Evolutionary conservation across 1,140 invertebrate species (phyloP).

Genomic region (Rhyacophila brunnea): DNA sequence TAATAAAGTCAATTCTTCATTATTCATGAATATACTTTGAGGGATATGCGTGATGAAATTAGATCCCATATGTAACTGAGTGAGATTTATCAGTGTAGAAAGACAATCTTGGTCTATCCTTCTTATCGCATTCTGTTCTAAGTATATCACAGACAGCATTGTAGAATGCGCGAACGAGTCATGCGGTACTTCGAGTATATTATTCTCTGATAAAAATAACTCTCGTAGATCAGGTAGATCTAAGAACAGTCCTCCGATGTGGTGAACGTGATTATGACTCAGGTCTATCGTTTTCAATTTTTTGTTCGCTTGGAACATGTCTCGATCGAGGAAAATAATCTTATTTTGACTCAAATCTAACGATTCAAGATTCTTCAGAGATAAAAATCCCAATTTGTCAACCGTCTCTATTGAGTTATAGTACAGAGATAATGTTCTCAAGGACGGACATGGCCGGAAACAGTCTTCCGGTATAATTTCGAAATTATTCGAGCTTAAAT

Average conservation of each 20-base stretch:
- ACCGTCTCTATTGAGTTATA: conserved; percentile 79
- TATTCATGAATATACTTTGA: conserved; percentile 69
- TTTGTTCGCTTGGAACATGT: conserved; percentile 72
- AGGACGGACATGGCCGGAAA: conserved; percentile 74
- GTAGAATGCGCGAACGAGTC: conserved; percentile 78
- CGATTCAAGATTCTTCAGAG: conserved; percentile 72
- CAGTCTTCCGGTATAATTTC: conserved; percentile 70
- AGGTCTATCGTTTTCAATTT: conserved; percentile 79
- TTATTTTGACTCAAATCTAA: conserved; percentile 87
- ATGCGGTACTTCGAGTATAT: conserved; percentile 78
- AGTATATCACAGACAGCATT: conserved; percentile 76
- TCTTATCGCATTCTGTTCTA: conserved; percentile 84
- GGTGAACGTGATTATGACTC: conserved; percentile 86
- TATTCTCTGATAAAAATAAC: conserved; percentile 87
- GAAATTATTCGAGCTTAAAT: conserved; percentile 85
- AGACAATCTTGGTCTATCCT: conserved; percentile 74
- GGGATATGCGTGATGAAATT: conserved; percentile 82
- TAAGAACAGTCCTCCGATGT: conserved; percentile 77
- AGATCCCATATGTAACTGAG: conserved; percentile 80
- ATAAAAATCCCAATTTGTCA: conserved; percentile 73
- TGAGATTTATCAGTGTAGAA: conserved; percentile 68
- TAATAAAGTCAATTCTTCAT: conserved; percentile 73
- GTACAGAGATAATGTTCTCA: conserved; percentile 78
- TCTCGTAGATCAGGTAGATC: conserved; percentile 73
- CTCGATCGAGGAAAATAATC: conserved; percentile 69